Conservation (phyloP, 1,140 invertebrate species). For the Ditylenchus dipsaci region DNA sequence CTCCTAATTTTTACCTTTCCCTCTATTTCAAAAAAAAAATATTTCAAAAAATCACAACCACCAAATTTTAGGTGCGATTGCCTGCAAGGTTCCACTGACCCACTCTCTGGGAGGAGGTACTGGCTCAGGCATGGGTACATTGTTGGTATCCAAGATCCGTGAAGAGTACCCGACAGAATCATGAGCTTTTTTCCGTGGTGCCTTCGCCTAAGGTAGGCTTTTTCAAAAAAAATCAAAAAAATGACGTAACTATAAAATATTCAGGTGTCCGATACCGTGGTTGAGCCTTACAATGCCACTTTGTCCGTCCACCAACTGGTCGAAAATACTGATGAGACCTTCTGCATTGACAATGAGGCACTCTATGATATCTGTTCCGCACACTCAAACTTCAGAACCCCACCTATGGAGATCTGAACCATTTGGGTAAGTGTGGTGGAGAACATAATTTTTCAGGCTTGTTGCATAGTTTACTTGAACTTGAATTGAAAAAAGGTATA, state of each 20-base stretch:
- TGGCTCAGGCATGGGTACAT: slow-evolving; percentile 64
- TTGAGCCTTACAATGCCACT: slow-evolving; percentile 73
- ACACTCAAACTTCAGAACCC: slow-evolving; percentile 72
- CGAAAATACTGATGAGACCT: too few relatives aligned
- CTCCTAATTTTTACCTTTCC: too few relatives aligned
- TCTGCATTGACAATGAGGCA: slow-evolving; percentile 73
- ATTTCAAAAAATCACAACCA: background rate
- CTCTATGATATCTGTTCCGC: slow-evolving; percentile 73
- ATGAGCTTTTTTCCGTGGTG: slow-evolving; percentile 76
- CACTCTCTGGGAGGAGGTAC: slow-evolving; percentile 62
- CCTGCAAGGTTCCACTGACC: slow-evolving; percentile 60
- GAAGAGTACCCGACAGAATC: slow-evolving; percentile 73
- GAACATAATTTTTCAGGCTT: too few relatives aligned
- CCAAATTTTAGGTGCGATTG: slow-evolving; percentile 60
- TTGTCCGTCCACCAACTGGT: slow-evolving; percentile 70
- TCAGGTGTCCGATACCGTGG: slow-evolving; percentile 69
- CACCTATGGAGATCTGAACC: slow-evolving; percentile 73
- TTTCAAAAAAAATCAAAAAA: background rate
- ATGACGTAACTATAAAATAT: background rate
- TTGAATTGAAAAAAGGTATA: too few relatives aligned
- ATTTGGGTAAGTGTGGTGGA: slow-evolving; percentile 66
- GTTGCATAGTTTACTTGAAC: too few relatives aligned
- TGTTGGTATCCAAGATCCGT: slow-evolving; percentile 64
- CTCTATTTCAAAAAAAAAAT: background rate
- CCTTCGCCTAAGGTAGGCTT: slow-evolving; percentile 72